Base-by-base conservation (phyloP, 2,113 vertebrate species). In the Cephalophus harveyi region DNA sequence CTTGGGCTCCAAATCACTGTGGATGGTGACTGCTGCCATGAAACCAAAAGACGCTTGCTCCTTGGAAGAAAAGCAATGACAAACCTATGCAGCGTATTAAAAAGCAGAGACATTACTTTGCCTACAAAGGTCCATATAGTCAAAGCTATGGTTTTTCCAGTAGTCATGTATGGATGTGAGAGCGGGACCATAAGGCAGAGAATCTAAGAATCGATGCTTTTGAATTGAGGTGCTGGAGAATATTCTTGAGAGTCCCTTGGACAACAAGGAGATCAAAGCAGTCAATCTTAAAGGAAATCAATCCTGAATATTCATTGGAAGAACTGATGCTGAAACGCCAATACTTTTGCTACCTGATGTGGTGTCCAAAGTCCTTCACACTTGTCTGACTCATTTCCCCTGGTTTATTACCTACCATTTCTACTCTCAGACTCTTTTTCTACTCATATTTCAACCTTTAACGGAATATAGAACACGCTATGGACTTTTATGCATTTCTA, bases 51-150 rank as follows among this genome's bases (percentile, higher is more conserved):
- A 74, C 2, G 19, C 67, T 71, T 71, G 67, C 64, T 71, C 21
- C 67, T 40, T 71, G n/a, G 67, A 71, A 71, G n/a, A 71, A 71
- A 71, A 23, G n/a, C 67, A 71, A 36, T 40, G 67, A 40, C 21
- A 40, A 71, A 71, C 19, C 10, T 71, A 40, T 23, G 36, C 2
- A 23, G 67, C 0, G 0, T 71, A 40, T 71, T 71, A 23, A 71
- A 71, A 71, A 71, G n/a, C 10, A 40, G 67, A 71, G 67, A 40
- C 2, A 40, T 71, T 71, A 71, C n/a, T 71, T 36, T 36, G n/a
- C 64, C 64, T 36, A 71, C 64, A 71, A 71, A 71, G 33, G 33
- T 67, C 33, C 67, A 40, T 64, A 64, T 23, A 40, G 67, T 74
- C 67, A 74, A 74, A 74, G 67, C n/a, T 40, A 74, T 74, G 19